Evolutionary conservation across 1,140 invertebrate species (phyloP), one percentile per base, ranked within the genome.

Genomic region (Ridgeia piscesae): DNA sequence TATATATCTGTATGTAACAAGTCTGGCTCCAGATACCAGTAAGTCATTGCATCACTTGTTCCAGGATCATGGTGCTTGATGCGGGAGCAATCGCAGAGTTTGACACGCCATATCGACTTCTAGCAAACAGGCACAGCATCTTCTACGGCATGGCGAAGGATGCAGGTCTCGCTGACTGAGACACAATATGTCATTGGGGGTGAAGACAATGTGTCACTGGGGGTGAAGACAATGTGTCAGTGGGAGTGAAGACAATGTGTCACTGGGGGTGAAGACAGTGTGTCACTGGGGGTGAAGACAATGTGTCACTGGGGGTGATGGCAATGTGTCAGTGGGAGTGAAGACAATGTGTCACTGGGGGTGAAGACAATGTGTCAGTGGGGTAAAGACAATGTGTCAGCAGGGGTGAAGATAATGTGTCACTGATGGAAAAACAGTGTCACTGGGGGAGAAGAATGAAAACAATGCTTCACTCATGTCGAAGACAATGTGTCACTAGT

Each of bases 21-120:
- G 58, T 77, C 58, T 31, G 14, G 11, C 58, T 21, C 58, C 17
- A 77, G 58, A 77, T 77, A 21, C 27, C 58, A 17, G 58, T 77
- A 21, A 77, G 42, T 42, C 42, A 42, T 90, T 90, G 14, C 89
- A 90, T 33, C 6, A 21, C 48, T 33, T 92, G 50, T 89, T 92
- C 35, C 91, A 93, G 93, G 88, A 91, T 93, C 31, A 34, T 93
- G 35, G 93, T 93, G 21, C 77, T 93, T 21, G 93, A 93, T n/a
- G 58, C 92, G 27, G 93, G 93, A 33, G 27, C 48, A 4, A 42
- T 93, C 17, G 50, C 89, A 33, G 93, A 93, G 48, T 91, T 93
- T 91, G 93, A 93, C 89, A 34, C 92, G 6, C 93, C 93, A 1
- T 34, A 93, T 11, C 88, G 91, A 27, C 92, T 93, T 34, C 31